Evolutionary conservation across 2,888 invertebrate genomes (phyloP).

Genomic region (Lagria hirta): DNA sequence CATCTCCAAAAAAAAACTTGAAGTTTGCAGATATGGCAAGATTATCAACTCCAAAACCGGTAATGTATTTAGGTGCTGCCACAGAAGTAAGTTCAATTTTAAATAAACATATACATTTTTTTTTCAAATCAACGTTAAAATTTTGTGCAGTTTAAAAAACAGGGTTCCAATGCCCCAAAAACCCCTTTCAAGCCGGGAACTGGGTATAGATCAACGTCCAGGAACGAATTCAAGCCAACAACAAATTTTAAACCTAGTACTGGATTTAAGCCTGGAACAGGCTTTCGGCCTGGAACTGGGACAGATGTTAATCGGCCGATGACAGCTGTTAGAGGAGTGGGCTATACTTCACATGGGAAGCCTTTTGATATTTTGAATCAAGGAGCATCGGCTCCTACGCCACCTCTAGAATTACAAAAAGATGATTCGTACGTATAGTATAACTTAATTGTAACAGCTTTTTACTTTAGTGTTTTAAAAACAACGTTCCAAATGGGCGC

Average conservation of each 20-base stretch:
- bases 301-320: slow-evolving; percentile 70
- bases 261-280: slow-evolving; percentile 49
- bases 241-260: slow-evolving; percentile 43
- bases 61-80: slow-evolving; percentile 60
- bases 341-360: slow-evolving; percentile 80
- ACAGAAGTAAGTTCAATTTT: slow-evolving; percentile 57
- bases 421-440: slow-evolving; percentile 79
- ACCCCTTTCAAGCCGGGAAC: slow-evolving; percentile 42
- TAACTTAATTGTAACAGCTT: too few species aligned
- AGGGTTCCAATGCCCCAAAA: slow-evolving; percentile 38
- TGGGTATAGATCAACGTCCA: slow-evolving; percentile 41
- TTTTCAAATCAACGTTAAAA: slow-evolving; percentile 2
- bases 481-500: too few species aligned
- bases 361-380: slow-evolving; percentile 79
- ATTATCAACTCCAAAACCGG: slow-evolving; percentile 54
- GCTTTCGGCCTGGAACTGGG: slow-evolving; percentile 51
- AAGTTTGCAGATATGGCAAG: slow-evolving; percentile 37
- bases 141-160: slow-evolving; percentile 39
- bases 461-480: too few species aligned
- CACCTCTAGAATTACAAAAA: slow-evolving; percentile 68
- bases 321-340: slow-evolving; percentile 95
- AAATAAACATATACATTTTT: not conserved
- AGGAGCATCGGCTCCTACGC: slow-evolving; percentile 57
- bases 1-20: slow-evolving; percentile 15
- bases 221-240: slow-evolving; percentile 45